phyloP scores from a whole-genome alignment of 2,888 invertebrate genomes.

The Drosophila subsilvestris region DNA sequence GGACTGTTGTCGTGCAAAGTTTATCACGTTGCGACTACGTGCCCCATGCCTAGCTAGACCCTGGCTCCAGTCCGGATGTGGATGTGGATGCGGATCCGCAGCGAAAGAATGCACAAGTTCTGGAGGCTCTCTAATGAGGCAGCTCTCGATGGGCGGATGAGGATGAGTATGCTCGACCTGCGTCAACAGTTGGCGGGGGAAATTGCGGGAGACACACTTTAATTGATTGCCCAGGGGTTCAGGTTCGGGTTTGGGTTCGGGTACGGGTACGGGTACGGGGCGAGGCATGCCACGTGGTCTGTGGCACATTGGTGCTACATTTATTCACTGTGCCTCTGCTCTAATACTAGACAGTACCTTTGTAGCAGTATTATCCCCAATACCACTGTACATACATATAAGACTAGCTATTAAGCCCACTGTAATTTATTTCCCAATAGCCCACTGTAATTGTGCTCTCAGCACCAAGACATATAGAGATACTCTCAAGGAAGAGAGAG shows the following conservation, averaged over 20 bases:
- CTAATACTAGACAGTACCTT: too few species aligned
- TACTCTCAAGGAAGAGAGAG: too few species aligned
- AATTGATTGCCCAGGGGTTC: conserved; percentile 60
- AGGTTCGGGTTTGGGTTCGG: too few species aligned
- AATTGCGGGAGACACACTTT: conserved; percentile 69
- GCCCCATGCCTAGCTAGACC: conserved; percentile 15
- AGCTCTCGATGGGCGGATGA: conserved; percentile 25
- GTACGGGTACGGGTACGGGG: too few species aligned
- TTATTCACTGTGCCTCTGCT: neutral
- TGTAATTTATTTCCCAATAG: too few species aligned
- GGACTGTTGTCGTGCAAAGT: conserved; percentile 46
- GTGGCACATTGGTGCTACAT: neutral
- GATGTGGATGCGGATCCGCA: neutral
- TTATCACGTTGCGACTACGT: conserved; percentile 70
- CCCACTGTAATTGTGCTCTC: too few species aligned
- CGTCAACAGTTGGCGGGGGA: conserved; percentile 41
- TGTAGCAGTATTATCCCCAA: too few species aligned
- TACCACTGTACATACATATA: too few species aligned
- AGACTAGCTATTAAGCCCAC: too few species aligned
- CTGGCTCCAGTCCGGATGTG: conserved; percentile 1
- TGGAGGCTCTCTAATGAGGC: conserved; percentile 53
- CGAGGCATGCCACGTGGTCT: too few species aligned
- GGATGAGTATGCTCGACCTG: neutral
- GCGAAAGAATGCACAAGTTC: conserved; percentile 28
- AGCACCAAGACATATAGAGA: too few species aligned